A percentile compares a stretch with the other conserved stretches of the same genome.
Evolutionary conservation across 2,888 invertebrate genomes (phyloP).

Genomic region (Drosophila multiciliata): DNA sequence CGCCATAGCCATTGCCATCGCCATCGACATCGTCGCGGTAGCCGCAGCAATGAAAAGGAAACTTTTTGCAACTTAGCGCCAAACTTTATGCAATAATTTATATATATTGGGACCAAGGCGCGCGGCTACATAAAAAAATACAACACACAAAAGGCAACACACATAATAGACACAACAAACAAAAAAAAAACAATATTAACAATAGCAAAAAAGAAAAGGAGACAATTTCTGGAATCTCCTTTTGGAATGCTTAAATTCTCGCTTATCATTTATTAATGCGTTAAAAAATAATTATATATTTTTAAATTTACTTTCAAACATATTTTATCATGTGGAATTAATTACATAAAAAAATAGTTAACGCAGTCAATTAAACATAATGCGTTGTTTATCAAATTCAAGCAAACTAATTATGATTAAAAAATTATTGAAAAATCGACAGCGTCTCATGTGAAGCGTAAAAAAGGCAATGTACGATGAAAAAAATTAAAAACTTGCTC

Average conservation of each 20-base stretch:
- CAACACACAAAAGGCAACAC: constrained; percentile 71
- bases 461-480: constrained; percentile 44
- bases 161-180: constrained; percentile 59
- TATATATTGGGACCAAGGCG: constrained; percentile 71
- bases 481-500: constrained; percentile 82
- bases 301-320: background rate
- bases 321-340: background rate
- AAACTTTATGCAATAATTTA: constrained; percentile 83
- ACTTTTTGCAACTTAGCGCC: constrained; percentile 82
- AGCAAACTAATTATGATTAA: background rate
- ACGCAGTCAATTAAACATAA: background rate
- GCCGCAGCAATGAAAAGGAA: constrained; percentile 79
- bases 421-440: constrained; percentile 13
- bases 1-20: constrained; percentile 18
- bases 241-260: background rate
- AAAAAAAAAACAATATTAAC: constrained; percentile 36
- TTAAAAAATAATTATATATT: background rate
- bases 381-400: background rate
- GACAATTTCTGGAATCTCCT: constrained; percentile 45
- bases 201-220: constrained; percentile 29
- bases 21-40: constrained; percentile 45
- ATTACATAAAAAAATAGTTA: background rate
- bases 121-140: constrained; percentile 40
- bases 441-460: constrained; percentile 13
- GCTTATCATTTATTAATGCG: background rate